A percentile compares a stretch with the other conserved stretches of the same genome.
These are phyloP conservation scores for Alethe diademata DNA, from an alignment of 2,113 vertebrate genomes.

Conservation along the genomic window DNA sequence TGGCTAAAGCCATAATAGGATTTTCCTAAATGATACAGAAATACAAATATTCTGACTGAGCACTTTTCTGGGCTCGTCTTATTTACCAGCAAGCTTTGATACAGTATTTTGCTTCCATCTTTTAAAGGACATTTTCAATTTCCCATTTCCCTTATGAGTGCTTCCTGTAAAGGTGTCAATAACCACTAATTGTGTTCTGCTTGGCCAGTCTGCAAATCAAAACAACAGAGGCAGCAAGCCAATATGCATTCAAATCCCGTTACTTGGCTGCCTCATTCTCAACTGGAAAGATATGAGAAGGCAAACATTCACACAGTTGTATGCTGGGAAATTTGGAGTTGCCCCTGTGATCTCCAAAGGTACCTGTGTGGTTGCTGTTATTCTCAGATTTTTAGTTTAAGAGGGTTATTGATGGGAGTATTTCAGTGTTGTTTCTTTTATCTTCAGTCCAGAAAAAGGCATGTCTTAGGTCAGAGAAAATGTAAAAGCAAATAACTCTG, in stretches of 20 bases:
- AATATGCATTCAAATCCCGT: slow-evolving; percentile 65
- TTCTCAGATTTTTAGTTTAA: slow-evolving; percentile 37
- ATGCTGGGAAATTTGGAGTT: slow-evolving; percentile 2
- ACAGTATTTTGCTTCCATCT: slow-evolving; percentile 58
- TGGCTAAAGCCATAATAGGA: slow-evolving; percentile 76
- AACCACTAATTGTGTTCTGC: slow-evolving; percentile 69
- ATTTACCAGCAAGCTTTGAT: slow-evolving; percentile 63
- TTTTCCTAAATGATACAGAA: slow-evolving; percentile 80
- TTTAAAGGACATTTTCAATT: slow-evolving; percentile 69
- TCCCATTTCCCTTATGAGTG: slow-evolving; percentile 55
- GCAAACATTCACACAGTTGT: not conserved
- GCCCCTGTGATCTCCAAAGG: not conserved
- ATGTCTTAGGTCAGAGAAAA: not conserved
- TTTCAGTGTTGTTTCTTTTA: slow-evolving; percentile 8
- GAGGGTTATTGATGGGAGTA: not conserved
- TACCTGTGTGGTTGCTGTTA: not conserved
- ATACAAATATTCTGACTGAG: slow-evolving; percentile 71
- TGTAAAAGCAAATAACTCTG: slow-evolving; percentile 10
- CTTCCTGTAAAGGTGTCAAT: slow-evolving; percentile 61
- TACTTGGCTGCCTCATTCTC: slow-evolving; percentile 51
- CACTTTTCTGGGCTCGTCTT: slow-evolving; percentile 49
- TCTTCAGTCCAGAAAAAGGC: not conserved
- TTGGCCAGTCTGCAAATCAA: slow-evolving; percentile 65
- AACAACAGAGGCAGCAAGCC: slow-evolving; percentile 59
- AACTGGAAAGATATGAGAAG: slow-evolving; percentile 13